Conservation (phyloP, 2,797 vertebrate genomes). For the Fistularia tabacaria region DNA sequence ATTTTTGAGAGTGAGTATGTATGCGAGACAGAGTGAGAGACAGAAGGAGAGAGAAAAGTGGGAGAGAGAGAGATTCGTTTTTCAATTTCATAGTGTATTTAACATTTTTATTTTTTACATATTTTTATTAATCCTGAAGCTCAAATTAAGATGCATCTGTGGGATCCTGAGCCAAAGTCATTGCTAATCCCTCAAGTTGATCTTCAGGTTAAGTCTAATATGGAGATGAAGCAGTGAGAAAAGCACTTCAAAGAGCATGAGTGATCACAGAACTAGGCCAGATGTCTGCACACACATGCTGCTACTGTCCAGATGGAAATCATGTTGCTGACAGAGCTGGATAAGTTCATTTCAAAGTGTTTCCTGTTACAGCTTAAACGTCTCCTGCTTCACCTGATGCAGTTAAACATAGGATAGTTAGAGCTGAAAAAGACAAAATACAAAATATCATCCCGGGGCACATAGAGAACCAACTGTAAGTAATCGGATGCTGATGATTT, state of each 20-base stretch:
- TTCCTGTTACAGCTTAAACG: background rate
- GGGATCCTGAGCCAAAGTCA: too few species aligned
- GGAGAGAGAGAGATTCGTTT: too few species aligned
- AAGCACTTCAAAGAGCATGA: conserved; percentile 75
- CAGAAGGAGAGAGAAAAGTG: too few species aligned
- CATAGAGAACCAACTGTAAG: too few species aligned
- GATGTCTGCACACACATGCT: conserved; percentile 36
- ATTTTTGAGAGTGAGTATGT: too few species aligned
- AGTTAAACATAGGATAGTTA: background rate
- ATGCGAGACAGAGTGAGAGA: too few species aligned
- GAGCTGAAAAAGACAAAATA: too few species aligned
- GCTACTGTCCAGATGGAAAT: conserved; percentile 33
- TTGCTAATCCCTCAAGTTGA: background rate
- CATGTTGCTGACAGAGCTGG: background rate
- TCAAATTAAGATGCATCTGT: background rate
- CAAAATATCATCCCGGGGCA: too few species aligned
- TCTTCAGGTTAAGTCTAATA: conserved; percentile 78
- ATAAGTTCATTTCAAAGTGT: conserved; percentile 7
- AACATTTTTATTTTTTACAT: too few species aligned
- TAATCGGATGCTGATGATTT: too few species aligned
- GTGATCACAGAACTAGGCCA: conserved; percentile 78
- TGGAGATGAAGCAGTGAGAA: conserved; percentile 70
- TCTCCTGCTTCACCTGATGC: background rate
- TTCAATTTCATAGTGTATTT: too few species aligned
- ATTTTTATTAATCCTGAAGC: too few species aligned